Percentiles rank a stretch among this genome's conserved stretches.
Conservation (phyloP, 2,888 invertebrate species). For the Drosophila vallismaia region DNA sequence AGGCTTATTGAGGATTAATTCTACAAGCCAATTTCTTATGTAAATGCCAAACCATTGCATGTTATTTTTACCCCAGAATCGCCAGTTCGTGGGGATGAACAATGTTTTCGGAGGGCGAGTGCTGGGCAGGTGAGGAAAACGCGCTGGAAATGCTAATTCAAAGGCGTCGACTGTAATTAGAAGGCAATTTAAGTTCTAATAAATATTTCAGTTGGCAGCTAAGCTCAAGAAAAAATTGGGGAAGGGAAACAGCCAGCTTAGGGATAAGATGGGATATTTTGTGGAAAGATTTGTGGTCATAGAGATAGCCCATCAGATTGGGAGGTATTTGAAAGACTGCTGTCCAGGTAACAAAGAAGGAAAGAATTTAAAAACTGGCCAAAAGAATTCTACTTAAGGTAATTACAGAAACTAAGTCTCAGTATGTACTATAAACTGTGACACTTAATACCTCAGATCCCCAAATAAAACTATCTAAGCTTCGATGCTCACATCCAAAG, state of each 20-base stretch:
- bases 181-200: constrained; percentile 79
- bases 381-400: neutral
- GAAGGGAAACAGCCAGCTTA: neutral
- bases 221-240: constrained; percentile 33
- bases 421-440: neutral
- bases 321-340: neutral
- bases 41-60: constrained; percentile 71
- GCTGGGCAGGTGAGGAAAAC: constrained; percentile 58
- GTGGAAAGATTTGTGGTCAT: constrained; percentile 28
- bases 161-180: constrained; percentile 79
- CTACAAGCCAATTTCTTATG: constrained; percentile 83
- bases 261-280: constrained; percentile 4
- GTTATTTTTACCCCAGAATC: constrained; percentile 53
- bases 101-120: neutral
- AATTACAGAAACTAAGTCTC: neutral
- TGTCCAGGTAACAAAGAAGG: neutral
- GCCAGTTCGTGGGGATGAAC: neutral
- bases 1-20: constrained; percentile 82
- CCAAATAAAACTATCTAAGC: constrained; percentile 1
- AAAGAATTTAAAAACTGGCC: too few relatives aligned
- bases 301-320: constrained; percentile 10
- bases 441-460: neutral
- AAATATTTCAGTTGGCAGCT: constrained; percentile 75
- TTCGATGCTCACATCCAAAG: neutral
- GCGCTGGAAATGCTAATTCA: constrained; percentile 69